Evolutionary conservation across 2,797 vertebrate genomes (phyloP).

Genomic region (Lemur catta): DNA sequence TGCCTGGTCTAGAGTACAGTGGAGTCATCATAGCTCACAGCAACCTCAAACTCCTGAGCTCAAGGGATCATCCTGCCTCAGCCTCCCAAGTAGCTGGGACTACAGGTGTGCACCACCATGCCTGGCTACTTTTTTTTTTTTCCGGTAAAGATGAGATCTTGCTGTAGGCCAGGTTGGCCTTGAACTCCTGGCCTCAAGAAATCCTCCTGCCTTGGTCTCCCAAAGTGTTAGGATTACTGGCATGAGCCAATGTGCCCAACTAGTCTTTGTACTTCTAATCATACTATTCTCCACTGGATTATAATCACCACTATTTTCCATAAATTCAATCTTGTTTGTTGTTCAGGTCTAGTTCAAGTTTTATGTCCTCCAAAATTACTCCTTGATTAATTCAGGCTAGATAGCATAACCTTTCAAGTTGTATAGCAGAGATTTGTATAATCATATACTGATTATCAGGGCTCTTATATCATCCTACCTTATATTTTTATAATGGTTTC

Average conservation of each 20-base stretch:
- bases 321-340: neutral
- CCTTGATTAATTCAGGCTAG: conserved; percentile 3
- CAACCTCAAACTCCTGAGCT: neutral
- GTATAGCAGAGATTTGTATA: neutral
- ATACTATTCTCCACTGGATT: neutral
- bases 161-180: neutral
- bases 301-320: neutral
- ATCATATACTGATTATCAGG: neutral
- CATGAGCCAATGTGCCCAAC: neutral
- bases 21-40: no score
- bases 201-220: neutral
- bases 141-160: neutral
- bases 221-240: neutral
- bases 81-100: neutral
- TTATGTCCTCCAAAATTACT: neutral
- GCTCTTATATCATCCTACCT: neutral
- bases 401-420: neutral
- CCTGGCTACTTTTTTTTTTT: neutral
- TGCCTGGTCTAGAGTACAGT: no score
- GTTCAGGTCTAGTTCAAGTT: neutral
- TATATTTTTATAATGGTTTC: conserved; percentile 37
- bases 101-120: neutral
- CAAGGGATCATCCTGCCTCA: neutral
- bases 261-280: neutral
- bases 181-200: neutral